phyloP scores from a whole-genome alignment of 2,888 invertebrate species.

The Drosophila eohydei region DNA sequence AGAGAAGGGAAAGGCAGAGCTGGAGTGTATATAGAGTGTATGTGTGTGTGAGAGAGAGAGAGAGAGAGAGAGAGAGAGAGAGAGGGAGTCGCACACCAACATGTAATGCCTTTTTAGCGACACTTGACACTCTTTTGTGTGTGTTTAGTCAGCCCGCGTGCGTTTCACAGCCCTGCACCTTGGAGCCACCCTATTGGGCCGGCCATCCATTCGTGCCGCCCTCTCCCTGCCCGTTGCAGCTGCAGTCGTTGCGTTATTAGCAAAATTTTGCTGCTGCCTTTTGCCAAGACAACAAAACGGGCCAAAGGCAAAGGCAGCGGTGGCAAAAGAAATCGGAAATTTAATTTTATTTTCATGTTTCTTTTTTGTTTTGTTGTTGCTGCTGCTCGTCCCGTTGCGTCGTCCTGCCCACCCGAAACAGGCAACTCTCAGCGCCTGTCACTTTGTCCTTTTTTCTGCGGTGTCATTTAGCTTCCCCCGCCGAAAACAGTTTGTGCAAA shows the following conservation, averaged over 20 bases:
- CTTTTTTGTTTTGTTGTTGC: constrained; percentile 76
- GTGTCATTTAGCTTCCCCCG: constrained; percentile 70
- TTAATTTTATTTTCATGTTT: constrained; percentile 82
- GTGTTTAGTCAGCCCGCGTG: constrained; percentile 69
- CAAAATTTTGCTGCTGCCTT: constrained; percentile 62
- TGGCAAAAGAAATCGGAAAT: constrained; percentile 66
- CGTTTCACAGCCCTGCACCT: constrained; percentile 53
- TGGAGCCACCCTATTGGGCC: constrained; percentile 34
- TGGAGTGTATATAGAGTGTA: too few relatives aligned
- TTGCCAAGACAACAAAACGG: constrained; percentile 39
- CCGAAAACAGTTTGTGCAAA: constrained; percentile 56
- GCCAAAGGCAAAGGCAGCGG: constrained; percentile 5
- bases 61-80: not conserved
- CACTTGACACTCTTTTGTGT: constrained; percentile 81
- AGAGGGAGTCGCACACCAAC: constrained; percentile 32
- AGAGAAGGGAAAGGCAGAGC: not conserved
- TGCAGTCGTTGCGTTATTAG: constrained; percentile 74
- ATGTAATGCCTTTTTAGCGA: constrained; percentile 73
- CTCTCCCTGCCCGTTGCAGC: constrained; percentile 48
- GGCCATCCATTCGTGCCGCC: not conserved
- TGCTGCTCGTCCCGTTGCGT: constrained; percentile 27
- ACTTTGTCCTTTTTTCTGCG: constrained; percentile 73
- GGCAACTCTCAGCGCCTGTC: constrained; percentile 51
- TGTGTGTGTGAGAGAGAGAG: not conserved
- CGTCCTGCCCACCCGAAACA: constrained; percentile 10